A percentile compares a stretch with the other conserved stretches of the same genome.
Conservation (phyloP, 2,113 vertebrate species). For the Mus pahari region DNA sequence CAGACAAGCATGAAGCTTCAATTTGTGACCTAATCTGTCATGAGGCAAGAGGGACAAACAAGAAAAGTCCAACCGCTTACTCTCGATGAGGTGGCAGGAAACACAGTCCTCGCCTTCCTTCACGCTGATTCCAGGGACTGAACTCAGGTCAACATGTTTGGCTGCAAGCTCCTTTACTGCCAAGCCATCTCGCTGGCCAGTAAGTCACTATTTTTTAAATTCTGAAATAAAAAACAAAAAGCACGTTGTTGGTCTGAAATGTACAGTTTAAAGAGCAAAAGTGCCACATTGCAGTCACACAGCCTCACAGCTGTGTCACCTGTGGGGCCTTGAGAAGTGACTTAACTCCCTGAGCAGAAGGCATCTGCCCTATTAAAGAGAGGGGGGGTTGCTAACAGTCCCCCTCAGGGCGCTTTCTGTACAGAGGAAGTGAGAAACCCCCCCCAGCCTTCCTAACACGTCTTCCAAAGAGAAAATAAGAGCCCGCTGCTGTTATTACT, state of each 20-base stretch:
- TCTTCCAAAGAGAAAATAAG: accelerated
- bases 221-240: background rate
- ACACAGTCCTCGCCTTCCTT: background rate
- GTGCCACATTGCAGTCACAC: background rate
- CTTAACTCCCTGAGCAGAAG: background rate
- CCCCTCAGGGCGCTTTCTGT: background rate
- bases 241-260: background rate
- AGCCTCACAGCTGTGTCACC: background rate
- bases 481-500: background rate
- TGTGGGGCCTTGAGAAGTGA: background rate
- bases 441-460: background rate
- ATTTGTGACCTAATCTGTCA: background rate
- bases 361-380: background rate
- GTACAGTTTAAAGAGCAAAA: background rate
- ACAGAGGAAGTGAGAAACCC: background rate
- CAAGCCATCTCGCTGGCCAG: background rate
- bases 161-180: background rate
- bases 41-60: background rate
- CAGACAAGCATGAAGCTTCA: background rate
- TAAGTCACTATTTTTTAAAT: background rate
- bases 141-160: background rate
- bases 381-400: background rate
- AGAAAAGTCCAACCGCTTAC: background rate
- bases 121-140: too few species aligned
- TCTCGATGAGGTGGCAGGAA: background rate